phyloP scores from a whole-genome alignment of 1,140 invertebrate species.

The Dryas iulia region DNA sequence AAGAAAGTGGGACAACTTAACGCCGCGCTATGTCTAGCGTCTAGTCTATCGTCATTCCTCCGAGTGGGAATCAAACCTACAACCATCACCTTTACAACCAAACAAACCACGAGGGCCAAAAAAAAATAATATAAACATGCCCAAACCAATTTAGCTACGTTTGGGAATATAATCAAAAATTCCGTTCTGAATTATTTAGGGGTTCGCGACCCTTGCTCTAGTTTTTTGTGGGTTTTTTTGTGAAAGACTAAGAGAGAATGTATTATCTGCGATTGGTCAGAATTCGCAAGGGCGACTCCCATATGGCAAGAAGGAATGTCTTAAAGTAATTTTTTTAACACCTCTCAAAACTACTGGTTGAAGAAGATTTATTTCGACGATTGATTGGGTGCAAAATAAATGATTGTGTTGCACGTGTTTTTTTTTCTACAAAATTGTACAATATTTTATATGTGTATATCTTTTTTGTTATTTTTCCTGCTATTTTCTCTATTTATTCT shows the following conservation, averaged over 20 bases:
- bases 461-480: too few species aligned
- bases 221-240: slow-evolving; percentile 50
- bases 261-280: slow-evolving; percentile 53
- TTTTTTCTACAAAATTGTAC: too few species aligned
- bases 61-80: too few species aligned
- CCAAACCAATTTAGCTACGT: slow-evolving; percentile 31
- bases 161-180: slow-evolving; percentile 43
- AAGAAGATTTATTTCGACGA: not conserved
- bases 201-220: slow-evolving; percentile 42
- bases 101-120: slow-evolving; percentile 6
- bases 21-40: too few species aligned
- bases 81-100: too few species aligned
- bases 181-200: slow-evolving; percentile 36
- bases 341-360: not conserved
- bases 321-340: slow-evolving; percentile 18
- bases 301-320: slow-evolving; percentile 47
- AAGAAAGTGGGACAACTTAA: too few species aligned
- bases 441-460: too few species aligned
- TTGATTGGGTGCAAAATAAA: not conserved
- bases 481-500: too few species aligned
- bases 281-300: slow-evolving; percentile 58
- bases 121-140: slow-evolving; percentile 26
- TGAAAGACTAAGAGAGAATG: slow-evolving; percentile 48
- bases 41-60: too few species aligned
- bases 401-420: not conserved